Conservation (phyloP, 2,113 vertebrate species). For the Hippocampus barbouri region DNA sequence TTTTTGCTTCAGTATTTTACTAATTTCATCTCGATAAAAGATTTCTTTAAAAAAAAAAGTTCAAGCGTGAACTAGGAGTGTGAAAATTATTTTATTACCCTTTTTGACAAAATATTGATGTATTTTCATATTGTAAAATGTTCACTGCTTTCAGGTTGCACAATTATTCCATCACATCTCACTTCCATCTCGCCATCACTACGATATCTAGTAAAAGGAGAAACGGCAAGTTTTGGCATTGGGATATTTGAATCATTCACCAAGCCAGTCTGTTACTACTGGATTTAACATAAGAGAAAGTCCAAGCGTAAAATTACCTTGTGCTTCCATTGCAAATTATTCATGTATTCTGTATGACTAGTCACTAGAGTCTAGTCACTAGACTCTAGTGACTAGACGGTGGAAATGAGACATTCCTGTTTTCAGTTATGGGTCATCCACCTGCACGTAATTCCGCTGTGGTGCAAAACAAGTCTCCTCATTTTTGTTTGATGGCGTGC, state of each 20-base stretch:
- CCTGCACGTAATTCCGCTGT: background rate
- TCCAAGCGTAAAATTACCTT: background rate
- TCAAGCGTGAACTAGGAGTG: too few relatives aligned
- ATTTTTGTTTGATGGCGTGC: too few relatives aligned
- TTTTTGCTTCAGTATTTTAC: background rate
- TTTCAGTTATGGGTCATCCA: background rate
- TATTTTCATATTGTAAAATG: background rate
- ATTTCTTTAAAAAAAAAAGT: background rate
- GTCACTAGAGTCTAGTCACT: background rate
- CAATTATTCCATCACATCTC: background rate
- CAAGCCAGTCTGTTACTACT: conserved; percentile 18
- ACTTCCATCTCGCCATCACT: conserved; percentile 23
- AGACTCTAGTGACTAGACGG: background rate
- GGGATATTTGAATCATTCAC: conserved; percentile 20
- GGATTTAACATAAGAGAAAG: background rate
- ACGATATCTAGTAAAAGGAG: conserved; percentile 15
- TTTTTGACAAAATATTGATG: background rate
- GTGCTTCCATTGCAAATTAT: background rate
- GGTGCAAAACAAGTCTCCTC: background rate
- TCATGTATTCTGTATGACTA: background rate
- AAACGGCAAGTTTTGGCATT: conserved; percentile 9
- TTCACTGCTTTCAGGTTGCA: conserved; percentile 3
- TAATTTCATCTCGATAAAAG: background rate
- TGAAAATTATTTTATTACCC: too few relatives aligned
- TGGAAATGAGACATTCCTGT: background rate